Conservation (phyloP, 2,888 invertebrate species). For the Caenorhabditis doughertyi region DNA sequence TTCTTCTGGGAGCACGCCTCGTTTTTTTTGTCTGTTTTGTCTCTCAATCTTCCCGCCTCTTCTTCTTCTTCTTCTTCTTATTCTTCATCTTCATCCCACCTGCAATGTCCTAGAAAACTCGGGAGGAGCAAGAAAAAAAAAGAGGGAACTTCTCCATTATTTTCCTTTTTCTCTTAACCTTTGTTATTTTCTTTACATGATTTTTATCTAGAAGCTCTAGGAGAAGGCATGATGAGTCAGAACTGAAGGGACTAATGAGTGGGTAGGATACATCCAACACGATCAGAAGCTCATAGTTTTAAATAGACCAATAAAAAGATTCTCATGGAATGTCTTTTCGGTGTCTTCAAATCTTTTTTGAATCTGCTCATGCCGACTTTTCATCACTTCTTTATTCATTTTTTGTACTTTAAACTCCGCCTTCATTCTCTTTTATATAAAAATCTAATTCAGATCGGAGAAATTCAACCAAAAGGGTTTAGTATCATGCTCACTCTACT, state of each 20-base stretch:
- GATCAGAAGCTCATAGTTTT: conserved; percentile 26
- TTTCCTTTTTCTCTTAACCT: conserved; percentile 30
- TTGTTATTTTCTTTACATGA: conserved; percentile 28
- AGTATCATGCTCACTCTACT: conserved; percentile 40
- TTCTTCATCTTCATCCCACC: conserved; percentile 39
- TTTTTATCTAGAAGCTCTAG: conserved; percentile 15
- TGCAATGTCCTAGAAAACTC: conserved; percentile 52
- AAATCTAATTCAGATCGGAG: conserved; percentile 6
- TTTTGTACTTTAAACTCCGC: conserved; percentile 5
- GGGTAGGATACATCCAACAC: neutral
- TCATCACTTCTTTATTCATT: neutral
- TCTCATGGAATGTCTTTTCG: conserved; percentile 15
- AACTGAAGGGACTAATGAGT: conserved; percentile 16
- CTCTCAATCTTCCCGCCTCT: conserved; percentile 14
- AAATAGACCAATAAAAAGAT: conserved; percentile 36
- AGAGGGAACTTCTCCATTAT: conserved; percentile 18
- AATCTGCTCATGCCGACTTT: conserved; percentile 14
- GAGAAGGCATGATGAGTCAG: conserved; percentile 24
- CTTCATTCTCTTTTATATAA: neutral
- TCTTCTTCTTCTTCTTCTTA: neutral
- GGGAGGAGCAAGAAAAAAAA: neutral
- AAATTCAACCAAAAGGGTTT: neutral
- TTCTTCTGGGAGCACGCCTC: conserved; percentile 29
- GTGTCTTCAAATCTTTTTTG: neutral
- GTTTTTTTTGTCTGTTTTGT: conserved; percentile 4